Percentiles rank a stretch among this genome's conserved stretches.
Evolutionary conservation across 2,888 invertebrate species (phyloP).

Genomic region (Celastrina argiolus): DNA sequence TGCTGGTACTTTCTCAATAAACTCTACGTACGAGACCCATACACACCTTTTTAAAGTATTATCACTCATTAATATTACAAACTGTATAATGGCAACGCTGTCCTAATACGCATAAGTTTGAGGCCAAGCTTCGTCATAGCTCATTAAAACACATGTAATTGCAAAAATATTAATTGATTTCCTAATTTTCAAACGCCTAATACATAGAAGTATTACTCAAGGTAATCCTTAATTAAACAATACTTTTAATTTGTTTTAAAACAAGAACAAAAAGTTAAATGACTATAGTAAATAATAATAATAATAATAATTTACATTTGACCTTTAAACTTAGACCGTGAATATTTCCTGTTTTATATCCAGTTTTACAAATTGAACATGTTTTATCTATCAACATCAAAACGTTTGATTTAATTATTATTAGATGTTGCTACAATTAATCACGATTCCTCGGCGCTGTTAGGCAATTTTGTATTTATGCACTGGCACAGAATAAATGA

Average conservation of each 20-base stretch:
- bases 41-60: too few species aligned
- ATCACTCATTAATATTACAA: too few species aligned
- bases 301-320: neutral
- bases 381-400: neutral
- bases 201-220: neutral
- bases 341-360: neutral
- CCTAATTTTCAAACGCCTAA: neutral
- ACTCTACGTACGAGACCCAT: too few species aligned
- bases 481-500: too few species aligned
- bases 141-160: too few species aligned
- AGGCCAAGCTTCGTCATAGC: too few species aligned
- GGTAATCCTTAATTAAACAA: neutral
- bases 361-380: neutral
- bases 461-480: too few species aligned
- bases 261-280: neutral
- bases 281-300: neutral
- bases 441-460: too few species aligned
- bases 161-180: neutral
- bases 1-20: too few species aligned
- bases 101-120: too few species aligned
- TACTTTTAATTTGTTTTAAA: neutral
- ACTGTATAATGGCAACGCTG: too few species aligned
- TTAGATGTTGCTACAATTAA: too few species aligned
- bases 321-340: neutral
- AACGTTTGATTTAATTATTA: neutral